These are phyloP conservation scores for Hoplias malabaricus DNA, from an alignment of 2,113 vertebrate genomes.

Conservation along the genomic window DNA sequence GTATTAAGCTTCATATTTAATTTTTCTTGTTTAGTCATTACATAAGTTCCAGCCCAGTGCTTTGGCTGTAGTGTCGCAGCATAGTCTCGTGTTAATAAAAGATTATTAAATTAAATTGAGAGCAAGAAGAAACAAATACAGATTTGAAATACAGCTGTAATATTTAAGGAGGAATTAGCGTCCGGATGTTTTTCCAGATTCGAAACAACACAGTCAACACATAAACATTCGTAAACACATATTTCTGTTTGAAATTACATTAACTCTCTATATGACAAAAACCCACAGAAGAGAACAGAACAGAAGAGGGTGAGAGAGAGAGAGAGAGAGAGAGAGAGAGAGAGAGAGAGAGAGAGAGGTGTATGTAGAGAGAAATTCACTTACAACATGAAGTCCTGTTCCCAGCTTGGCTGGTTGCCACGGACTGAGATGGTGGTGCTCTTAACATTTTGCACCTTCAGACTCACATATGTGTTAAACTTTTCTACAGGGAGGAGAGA, in stretches of 20 bases:
- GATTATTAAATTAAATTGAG: constrained; percentile 1
- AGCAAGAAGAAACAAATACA: background rate
- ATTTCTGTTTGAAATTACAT: constrained; percentile 51
- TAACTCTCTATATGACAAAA: constrained; percentile 45
- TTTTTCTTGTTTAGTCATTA: background rate
- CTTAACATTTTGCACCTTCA: constrained; percentile 99
- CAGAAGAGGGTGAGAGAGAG: constrained; percentile 36
- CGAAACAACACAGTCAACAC: constrained; percentile 22
- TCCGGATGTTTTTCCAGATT: constrained; percentile 4
- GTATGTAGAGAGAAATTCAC: constrained; percentile 68
- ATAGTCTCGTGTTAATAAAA: constrained; percentile 6
- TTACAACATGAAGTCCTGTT: constrained; percentile 99
- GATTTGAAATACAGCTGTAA: constrained; percentile 5
- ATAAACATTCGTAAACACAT: constrained; percentile 22
- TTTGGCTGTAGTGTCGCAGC: background rate
- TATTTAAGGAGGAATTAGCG: constrained; percentile 28
- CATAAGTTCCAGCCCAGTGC: background rate
- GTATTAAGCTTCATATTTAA: too few relatives aligned
- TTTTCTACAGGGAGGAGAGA: constrained; percentile 78
- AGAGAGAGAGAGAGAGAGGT: constrained; percentile 33
- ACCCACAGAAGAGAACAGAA: background rate
- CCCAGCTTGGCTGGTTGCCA: constrained; percentile 93
- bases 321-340: constrained; percentile 55
- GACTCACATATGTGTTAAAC: constrained; percentile 97
- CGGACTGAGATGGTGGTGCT: constrained; percentile 94